phyloP scores from a whole-genome alignment of 2,113 vertebrate genomes.

The Grammomys dolichurus region DNA sequence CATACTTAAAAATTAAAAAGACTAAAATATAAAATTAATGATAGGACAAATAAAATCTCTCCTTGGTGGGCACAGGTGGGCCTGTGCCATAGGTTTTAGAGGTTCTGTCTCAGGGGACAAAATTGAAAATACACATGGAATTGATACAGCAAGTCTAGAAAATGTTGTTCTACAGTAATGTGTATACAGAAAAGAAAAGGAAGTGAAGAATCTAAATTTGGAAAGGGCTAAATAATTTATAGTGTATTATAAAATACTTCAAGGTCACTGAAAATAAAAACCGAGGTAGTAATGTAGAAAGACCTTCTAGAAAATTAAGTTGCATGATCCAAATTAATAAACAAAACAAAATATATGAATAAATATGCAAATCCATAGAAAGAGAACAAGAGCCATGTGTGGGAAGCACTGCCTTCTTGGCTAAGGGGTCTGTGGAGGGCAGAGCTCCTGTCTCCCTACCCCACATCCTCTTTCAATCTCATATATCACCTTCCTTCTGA shows the following conservation, averaged over 20 bases:
- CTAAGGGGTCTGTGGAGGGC: not conserved
- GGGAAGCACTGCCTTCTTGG: not conserved
- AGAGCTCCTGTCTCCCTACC: not conserved
- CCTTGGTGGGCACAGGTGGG: not conserved
- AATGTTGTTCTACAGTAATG: not conserved
- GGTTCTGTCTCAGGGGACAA: not conserved
- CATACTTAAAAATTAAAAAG: not conserved
- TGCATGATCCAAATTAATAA: not conserved
- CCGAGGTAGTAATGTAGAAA: not conserved
- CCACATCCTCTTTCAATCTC: not conserved
- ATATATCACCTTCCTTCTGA: not conserved
- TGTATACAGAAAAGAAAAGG: not conserved
- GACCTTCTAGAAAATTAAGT: constrained; percentile 7
- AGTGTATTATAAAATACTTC: not conserved
- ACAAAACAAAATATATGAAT: not conserved
- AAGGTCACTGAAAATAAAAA: constrained; percentile 15
- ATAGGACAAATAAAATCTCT: not conserved
- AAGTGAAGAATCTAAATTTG: not conserved
- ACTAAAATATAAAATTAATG: not conserved
- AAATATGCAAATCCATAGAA: not conserved
- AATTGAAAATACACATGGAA: not conserved
- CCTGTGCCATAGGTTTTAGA: not conserved
- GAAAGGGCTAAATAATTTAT: constrained; percentile 1
- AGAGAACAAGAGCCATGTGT: not conserved
- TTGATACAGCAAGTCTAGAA: not conserved